phyloP scores from a whole-genome alignment of 2,888 invertebrate genomes.

The Ommatoiulus sabulosus region DNA sequence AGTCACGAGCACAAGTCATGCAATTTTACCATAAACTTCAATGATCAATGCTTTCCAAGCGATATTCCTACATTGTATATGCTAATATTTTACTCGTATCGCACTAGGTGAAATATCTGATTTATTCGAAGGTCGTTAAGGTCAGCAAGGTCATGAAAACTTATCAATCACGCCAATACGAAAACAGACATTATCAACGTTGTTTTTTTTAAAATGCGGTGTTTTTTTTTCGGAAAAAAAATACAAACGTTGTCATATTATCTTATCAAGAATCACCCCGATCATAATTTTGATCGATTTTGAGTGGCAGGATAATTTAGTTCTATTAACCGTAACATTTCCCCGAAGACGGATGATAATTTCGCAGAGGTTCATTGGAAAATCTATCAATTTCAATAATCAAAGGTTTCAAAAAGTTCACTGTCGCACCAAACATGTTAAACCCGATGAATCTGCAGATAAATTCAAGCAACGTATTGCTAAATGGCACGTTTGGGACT shows the following conservation, averaged over 20 bases:
- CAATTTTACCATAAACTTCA: too few relatives aligned
- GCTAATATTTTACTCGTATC: too few relatives aligned
- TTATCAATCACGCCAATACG: background rate
- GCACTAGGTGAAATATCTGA: too few relatives aligned
- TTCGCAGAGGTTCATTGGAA: background rate
- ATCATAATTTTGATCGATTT: slow-evolving; percentile 13
- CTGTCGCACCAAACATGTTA: too few relatives aligned
- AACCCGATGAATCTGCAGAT: too few relatives aligned
- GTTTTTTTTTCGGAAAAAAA: background rate
- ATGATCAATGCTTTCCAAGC: too few relatives aligned
- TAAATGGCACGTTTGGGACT: background rate
- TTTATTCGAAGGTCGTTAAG: background rate
- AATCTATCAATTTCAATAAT: background rate
- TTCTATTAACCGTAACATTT: background rate
- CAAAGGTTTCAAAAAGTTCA: too few relatives aligned
- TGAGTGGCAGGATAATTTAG: slow-evolving; percentile 6
- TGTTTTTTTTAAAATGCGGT: background rate
- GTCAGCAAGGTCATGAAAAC: background rate
- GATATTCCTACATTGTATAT: too few relatives aligned
- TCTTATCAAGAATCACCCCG: background rate
- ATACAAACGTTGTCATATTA: background rate
- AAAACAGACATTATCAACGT: background rate
- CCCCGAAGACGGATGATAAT: background rate
- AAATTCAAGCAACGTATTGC: background rate
- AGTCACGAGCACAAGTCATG: too few relatives aligned